These are phyloP conservation scores for Drosophila trapezifrons DNA, from an alignment of 1,140 invertebrate species.

Conservation along the genomic window DNA sequence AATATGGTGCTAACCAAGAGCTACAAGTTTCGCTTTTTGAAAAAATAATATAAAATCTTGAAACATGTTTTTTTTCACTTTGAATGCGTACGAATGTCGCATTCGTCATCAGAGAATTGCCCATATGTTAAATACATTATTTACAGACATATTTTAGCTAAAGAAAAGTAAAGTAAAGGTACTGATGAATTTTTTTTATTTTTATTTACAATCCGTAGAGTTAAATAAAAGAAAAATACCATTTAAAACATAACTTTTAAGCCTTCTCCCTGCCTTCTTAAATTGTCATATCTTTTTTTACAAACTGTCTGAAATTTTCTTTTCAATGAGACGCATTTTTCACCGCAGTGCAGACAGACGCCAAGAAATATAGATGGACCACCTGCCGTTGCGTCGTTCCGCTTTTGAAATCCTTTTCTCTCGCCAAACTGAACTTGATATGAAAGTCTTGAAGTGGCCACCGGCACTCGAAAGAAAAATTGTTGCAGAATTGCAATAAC, in stretches of 20 bases:
- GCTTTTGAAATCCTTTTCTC: conserved; percentile 59
- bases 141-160: no score
- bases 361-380: conserved; percentile 36
- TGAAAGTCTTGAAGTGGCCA: conserved; percentile 71
- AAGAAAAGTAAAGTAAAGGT: no score
- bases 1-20: no score
- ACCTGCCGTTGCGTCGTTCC: conserved; percentile 54
- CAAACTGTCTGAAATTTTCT: background rate
- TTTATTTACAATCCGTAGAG: background rate
- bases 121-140: no score
- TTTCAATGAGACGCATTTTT: conserved; percentile 17
- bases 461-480: conserved; percentile 73
- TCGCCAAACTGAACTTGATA: conserved; percentile 55
- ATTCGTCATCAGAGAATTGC: no score
- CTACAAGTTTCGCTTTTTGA: no score
- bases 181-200: no score
- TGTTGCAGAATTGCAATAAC: conserved; percentile 81
- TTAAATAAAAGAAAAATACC: background rate
- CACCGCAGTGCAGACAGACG: conserved; percentile 9
- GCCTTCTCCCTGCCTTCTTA: background rate
- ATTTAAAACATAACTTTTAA: background rate
- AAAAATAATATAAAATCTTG: no score
- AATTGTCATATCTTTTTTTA: background rate
- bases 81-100: no score
- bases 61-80: no score